These are phyloP conservation scores for Halocynthia roretzi DNA, from an alignment of 23 tunicate species.

Conservation along the genomic window DNA sequence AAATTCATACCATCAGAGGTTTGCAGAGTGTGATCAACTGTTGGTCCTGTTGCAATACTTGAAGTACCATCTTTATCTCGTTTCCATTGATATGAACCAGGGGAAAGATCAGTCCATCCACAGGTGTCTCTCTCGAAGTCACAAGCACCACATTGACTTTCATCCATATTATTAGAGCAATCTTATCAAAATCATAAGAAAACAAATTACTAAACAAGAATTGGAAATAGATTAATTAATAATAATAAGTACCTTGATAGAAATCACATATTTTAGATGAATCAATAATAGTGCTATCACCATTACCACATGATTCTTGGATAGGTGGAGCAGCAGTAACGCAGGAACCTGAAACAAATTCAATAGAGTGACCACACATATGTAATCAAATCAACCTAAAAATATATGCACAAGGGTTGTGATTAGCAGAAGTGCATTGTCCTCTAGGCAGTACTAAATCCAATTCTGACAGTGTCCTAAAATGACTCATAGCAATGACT, in stretches of 20 bases:
- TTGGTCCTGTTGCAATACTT: slow-evolving; percentile 68
- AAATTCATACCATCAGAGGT: slow-evolving; percentile 30
- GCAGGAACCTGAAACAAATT: slow-evolving; percentile 49
- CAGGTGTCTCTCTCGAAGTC: slow-evolving; percentile 53
- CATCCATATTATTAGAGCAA: slow-evolving; percentile 83
- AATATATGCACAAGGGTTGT: too few species aligned
- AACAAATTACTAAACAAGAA: not conserved
- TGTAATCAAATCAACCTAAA: not conserved
- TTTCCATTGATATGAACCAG: slow-evolving; percentile 52
- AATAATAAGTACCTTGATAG: slow-evolving; percentile 35
- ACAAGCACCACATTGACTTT: slow-evolving; percentile 63
- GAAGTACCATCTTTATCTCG: slow-evolving; percentile 84
- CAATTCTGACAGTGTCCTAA: too few species aligned
- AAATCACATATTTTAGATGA: slow-evolving; percentile 70
- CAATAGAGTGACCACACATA: not conserved
- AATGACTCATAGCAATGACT: too few species aligned
- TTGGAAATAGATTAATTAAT: not conserved
- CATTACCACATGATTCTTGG: slow-evolving; percentile 35
- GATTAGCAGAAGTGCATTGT: too few species aligned
- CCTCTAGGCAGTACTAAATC: too few species aligned
- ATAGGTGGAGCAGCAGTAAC: slow-evolving; percentile 57
- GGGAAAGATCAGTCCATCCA: slow-evolving; percentile 66
- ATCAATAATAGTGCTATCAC: slow-evolving; percentile 22
- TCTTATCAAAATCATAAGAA: slow-evolving; percentile 21
- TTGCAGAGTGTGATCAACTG: slow-evolving; percentile 68